These are phyloP conservation scores for Thyatira batis DNA, from an alignment of 2,888 invertebrate species.

Conservation along the genomic window DNA sequence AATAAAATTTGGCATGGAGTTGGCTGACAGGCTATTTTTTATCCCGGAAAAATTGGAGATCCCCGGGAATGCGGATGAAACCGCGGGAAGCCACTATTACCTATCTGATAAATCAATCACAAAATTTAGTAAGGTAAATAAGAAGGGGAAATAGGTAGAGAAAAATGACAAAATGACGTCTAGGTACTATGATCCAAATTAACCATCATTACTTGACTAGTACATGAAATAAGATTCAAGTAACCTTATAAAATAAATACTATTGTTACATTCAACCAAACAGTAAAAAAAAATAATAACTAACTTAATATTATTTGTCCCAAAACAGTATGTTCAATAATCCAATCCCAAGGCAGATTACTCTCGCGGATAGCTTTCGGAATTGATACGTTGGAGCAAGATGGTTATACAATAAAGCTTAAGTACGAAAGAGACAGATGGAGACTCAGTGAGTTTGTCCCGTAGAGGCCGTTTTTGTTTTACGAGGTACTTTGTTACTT, in stretches of 20 bases:
- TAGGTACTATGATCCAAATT: too few species aligned
- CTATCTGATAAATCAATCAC: too few species aligned
- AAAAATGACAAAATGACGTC: too few species aligned
- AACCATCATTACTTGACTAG: too few species aligned
- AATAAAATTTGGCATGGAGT: too few species aligned
- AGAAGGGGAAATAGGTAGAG: too few species aligned
- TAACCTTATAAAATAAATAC: background rate
- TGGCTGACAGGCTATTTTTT: too few species aligned
- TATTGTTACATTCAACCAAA: background rate
- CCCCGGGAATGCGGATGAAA: too few species aligned
- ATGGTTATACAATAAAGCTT: background rate
- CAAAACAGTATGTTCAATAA: conserved; percentile 24
- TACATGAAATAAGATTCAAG: background rate
- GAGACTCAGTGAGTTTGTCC: background rate
- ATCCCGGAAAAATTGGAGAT: too few species aligned
- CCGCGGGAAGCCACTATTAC: too few species aligned
- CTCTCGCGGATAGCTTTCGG: conserved; percentile 5
- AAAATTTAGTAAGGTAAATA: too few species aligned
- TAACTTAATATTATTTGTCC: background rate
- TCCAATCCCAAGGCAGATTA: conserved; percentile 27
- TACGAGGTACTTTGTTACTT: conserved; percentile 28
- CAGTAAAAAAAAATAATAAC: background rate
- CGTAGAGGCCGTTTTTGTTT: conserved; percentile 27
- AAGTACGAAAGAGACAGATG: background rate
- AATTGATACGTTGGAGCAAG: conserved; percentile 4